These are phyloP conservation scores for Zaprionus lachaisei DNA, from an alignment of 1,140 invertebrate genomes.

Conservation along the genomic window DNA sequence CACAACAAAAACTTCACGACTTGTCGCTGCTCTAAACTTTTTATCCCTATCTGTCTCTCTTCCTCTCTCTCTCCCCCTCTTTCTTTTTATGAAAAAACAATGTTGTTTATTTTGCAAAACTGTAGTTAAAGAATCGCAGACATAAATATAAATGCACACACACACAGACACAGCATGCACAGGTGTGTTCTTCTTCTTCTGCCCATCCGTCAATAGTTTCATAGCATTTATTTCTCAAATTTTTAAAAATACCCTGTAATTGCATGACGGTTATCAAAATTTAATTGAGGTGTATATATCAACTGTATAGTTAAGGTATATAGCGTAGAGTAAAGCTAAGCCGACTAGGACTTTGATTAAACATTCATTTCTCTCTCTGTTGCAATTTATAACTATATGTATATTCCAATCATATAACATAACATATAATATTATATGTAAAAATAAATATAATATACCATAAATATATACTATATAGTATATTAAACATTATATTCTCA, in stretches of 20 bases:
- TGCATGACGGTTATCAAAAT: too few relatives aligned
- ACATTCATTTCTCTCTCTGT: too few relatives aligned
- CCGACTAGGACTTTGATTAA: too few relatives aligned
- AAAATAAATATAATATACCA: too few relatives aligned
- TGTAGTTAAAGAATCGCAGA: constrained; percentile 27
- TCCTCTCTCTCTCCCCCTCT: too few relatives aligned
- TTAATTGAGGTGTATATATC: neutral
- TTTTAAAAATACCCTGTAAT: neutral
- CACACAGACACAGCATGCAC: constrained; percentile 23
- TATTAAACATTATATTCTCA: too few relatives aligned
- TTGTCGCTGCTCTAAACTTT: neutral
- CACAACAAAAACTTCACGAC: constrained; percentile 13
- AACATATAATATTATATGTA: too few relatives aligned
- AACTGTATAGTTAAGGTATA: too few relatives aligned
- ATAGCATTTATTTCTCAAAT: constrained; percentile 2
- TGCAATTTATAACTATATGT: too few relatives aligned
- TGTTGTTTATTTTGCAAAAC: constrained; percentile 22
- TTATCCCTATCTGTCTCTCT: neutral
- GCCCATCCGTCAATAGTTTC: constrained; percentile 35
- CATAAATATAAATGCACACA: constrained; percentile 28
- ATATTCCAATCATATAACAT: too few relatives aligned
- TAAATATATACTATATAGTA: too few relatives aligned
- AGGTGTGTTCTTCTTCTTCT: constrained; percentile 16
- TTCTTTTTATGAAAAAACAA: constrained; percentile 11
- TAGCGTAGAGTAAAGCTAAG: too few relatives aligned